Evolutionary conservation across 1,140 invertebrate species (phyloP), one percentile per base, ranked within the genome.

Genomic region (Drosophila navojoa): DNA sequence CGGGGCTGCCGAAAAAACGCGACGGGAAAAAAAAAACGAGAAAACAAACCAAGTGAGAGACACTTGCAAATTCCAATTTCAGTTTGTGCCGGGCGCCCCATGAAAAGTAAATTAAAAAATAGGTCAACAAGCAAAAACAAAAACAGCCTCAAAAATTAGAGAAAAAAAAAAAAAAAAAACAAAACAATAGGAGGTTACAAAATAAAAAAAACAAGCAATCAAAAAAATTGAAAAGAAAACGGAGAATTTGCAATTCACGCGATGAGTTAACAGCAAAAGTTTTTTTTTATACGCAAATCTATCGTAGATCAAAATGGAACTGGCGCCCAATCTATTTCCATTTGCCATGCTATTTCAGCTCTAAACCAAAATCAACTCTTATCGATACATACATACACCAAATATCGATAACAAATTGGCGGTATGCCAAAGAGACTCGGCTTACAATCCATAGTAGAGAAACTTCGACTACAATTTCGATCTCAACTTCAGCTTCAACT

Each of bases 251-350:
- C 82, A 89, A 86, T 79, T 86, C 82, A 86, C 84, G 76, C 82
- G 72, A 82, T 86, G 82, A 87, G 76, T 87, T 87, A 79, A 79
- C 76, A 76, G 58, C 60, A 73, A 81, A 84, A 87, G 54, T 84
- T 84, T 78, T 69, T 76, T 76, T 68, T 38, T 11, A 13, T 64
- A 66, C 64, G 35, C 10, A 11, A 38, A 38, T 7, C 35, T 10
- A 38, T 38, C 10, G 2, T 4, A 35, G 32, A 15, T 15, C 15
- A 15, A 22, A 19, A 6, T 50, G 7, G n/a, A 27, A 50, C n/a
- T 22, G 19, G 2, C 19, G 19, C 19, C 45, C 9, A 22, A 49
- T 49, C 19, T 49, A 49, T 47, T 47, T 45, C 5, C 19, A 22
- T 11, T 16, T 47, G 45, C 45, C 45, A 25, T 49, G 11, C 11